Base-by-base conservation (phyloP, 2,888 invertebrate genomes). In the Netelia virgata region DNA sequence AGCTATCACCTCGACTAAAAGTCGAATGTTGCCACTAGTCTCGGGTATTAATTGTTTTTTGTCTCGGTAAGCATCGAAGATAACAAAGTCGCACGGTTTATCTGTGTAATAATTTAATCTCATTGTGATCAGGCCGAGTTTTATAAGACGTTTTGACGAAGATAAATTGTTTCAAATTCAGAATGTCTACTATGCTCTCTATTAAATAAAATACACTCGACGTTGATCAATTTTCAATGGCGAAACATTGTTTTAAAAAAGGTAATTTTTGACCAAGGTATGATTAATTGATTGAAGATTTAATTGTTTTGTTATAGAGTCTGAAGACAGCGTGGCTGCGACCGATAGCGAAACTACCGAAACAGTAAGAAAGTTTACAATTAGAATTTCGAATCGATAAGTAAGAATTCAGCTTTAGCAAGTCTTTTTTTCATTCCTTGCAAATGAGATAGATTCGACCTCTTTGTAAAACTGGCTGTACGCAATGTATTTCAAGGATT, bases 401-500 rank as follows among this genome's bases (percentile, higher is more conserved):
- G 16, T 59, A 47, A 10, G 18, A 43, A 10, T 63, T 73, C 59
- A 47, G 16, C 16, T 61, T 28, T 28, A 28, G 14, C 47, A 53
- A 1, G 3, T 53, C 1, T 53, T 53, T 18, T 57, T 57, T 47
- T 47, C 14, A 47, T 14, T 47, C 47, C 14, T 3, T 11, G 14
- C 3, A 47, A 36, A 36, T 6, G 36, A 36, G 36, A 70, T 57
- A 47, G 43, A 69, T 64, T 70, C 9, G 70, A 74, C 74, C 83
- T 20, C 47, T 78, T 83, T 57, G 36, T 28, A 61, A 63, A 23
- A 57, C 47, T 50, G 63, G 53, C 28, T 18, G 20, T 66, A 66
- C 36, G 57, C 61, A 23, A 78, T 78, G 53, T 72, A 41, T 70
- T 83, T 74, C 83, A 83, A 83, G 83, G 83, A 78, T 64, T 47